phyloP scores from a whole-genome alignment of 2,797 vertebrate species.

The Pteronotus mesoamericanus region DNA sequence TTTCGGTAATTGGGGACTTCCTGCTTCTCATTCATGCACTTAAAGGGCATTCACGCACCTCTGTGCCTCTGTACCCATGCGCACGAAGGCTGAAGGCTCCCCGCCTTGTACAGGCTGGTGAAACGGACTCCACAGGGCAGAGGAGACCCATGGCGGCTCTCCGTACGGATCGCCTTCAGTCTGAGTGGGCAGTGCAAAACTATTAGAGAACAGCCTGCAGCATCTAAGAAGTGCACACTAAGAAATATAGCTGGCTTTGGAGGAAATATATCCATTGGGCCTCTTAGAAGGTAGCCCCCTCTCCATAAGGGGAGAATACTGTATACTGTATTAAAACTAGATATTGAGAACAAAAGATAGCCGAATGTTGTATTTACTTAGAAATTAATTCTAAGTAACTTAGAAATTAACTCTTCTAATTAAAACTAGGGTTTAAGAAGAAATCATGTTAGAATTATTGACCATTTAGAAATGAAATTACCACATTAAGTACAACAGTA shows the following conservation, averaged over 20 bases:
- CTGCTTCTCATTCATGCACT: neutral
- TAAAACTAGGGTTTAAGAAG: neutral
- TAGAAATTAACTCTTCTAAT: neutral
- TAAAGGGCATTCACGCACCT: neutral
- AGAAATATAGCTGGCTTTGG: neutral
- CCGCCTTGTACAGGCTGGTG: neutral
- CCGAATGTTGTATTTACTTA: neutral
- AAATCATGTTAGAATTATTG: neutral
- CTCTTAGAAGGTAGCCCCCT: neutral
- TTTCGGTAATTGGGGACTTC: neutral
- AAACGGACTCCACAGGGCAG: neutral
- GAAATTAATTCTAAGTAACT: neutral
- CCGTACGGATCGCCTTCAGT: neutral
- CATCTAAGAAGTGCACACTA: neutral
- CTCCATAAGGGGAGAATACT: neutral
- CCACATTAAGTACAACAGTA: neutral
- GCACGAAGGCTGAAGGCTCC: neutral
- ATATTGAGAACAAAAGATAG: neutral
- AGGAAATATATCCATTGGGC: neutral
- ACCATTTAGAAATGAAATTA: neutral
- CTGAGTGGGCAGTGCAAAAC: neutral
- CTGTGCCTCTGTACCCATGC: neutral
- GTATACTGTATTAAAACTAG: neutral
- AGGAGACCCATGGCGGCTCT: neutral
- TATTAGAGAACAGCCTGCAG: neutral